Conservation (phyloP, 2,888 invertebrate species). For the Dryobota labecula region DNA sequence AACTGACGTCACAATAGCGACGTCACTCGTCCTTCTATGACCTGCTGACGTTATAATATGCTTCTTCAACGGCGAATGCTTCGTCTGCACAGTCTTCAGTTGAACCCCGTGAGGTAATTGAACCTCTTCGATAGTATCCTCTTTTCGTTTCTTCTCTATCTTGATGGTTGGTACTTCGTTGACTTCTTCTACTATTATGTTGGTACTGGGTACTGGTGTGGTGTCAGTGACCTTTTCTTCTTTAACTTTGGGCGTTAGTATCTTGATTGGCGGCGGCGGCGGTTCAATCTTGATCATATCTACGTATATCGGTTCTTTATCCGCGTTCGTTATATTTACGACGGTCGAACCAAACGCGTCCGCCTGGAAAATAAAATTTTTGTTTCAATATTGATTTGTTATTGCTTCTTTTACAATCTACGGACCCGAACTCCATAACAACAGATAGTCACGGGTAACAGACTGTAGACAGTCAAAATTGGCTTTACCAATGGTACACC, state of each 20-base stretch:
- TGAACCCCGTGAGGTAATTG: conserved; percentile 73
- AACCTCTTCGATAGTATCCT: conserved; percentile 77
- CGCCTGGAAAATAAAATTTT: conserved; percentile 55
- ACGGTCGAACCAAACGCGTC: conserved; percentile 78
- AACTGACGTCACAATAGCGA: conserved; percentile 57
- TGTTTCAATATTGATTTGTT: background rate
- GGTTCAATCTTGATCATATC: conserved; percentile 58
- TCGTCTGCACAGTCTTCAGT: conserved; percentile 82
- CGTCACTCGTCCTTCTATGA: conserved; percentile 70
- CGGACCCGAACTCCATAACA: too few species aligned
- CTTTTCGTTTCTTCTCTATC: conserved; percentile 67
- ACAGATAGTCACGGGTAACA: too few species aligned
- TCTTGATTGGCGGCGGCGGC: conserved; percentile 58
- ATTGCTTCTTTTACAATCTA: background rate
- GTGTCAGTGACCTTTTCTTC: conserved; percentile 49
- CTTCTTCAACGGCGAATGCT: conserved; percentile 84
- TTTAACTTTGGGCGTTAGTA: conserved; percentile 56
- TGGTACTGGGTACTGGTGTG: conserved; percentile 70
- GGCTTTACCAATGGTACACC: too few species aligned
- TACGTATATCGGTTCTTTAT: conserved; percentile 76
- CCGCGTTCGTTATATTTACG: conserved; percentile 75
- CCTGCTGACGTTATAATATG: conserved; percentile 82
- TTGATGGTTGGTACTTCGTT: conserved; percentile 73
- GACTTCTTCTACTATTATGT: conserved; percentile 80
- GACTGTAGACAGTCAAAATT: too few species aligned